Percentiles rank a stretch among this genome's conserved stretches.
Conservation (phyloP, 2,888 invertebrate species). For the Petrolisthes cinctipes region DNA sequence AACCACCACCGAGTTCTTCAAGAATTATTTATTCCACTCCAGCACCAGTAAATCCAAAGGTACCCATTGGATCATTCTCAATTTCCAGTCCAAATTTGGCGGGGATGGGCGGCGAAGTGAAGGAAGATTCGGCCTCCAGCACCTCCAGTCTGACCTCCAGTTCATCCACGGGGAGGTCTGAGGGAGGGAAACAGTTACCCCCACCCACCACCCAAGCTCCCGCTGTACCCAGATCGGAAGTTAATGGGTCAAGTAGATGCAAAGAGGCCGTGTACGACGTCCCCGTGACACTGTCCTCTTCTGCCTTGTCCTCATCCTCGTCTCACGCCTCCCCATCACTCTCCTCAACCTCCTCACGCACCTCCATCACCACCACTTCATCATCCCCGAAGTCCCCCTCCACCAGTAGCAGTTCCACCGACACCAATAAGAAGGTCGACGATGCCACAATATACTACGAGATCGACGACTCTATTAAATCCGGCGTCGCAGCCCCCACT, state of each 20-base stretch:
- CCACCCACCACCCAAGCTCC: conserved; percentile 46
- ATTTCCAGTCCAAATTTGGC: conserved; percentile 41
- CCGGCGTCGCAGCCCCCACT: neutral
- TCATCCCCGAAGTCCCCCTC: neutral
- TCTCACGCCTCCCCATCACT: neutral
- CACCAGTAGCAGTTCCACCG: neutral
- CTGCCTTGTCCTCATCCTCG: neutral
- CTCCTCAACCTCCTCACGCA: neutral
- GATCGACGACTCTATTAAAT: conserved; percentile 22
- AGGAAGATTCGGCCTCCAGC: conserved; percentile 11
- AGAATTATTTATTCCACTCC: conserved; percentile 52
- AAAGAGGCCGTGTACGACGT: conserved; percentile 47
- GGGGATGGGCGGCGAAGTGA: neutral
- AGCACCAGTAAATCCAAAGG: conserved; percentile 29
- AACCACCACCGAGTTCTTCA: conserved; percentile 64
- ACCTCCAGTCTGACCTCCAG: conserved; percentile 17
- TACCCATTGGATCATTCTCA: conserved; percentile 24
- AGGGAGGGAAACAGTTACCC: conserved; percentile 22
- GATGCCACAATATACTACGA: conserved; percentile 49
- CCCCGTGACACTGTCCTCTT: conserved; percentile 30
- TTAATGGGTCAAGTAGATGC: neutral
- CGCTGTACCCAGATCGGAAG: conserved; percentile 12
- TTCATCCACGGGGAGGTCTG: conserved; percentile 8
- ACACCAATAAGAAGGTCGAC: neutral
- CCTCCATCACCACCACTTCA: neutral